These are phyloP conservation scores for Dendrolimus kikuchii DNA, from an alignment of 1,140 invertebrate genomes.

Conservation along the genomic window DNA sequence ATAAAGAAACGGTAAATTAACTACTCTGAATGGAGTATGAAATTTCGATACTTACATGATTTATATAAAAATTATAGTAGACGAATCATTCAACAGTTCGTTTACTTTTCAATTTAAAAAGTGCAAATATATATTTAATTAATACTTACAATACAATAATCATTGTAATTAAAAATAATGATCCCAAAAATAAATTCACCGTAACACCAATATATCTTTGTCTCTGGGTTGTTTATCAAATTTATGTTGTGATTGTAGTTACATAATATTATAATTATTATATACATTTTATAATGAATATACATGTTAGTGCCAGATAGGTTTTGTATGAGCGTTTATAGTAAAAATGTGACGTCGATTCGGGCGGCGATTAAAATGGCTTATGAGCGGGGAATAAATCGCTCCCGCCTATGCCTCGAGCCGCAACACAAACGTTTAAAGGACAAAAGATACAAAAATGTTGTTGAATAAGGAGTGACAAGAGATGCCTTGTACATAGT, in stretches of 20 bases:
- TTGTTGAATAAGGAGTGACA: conserved; percentile 29
- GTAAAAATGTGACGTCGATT: conserved; percentile 22
- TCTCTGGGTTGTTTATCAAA: conserved; percentile 66
- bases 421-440: no score
- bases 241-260: conserved; percentile 70
- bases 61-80: no score
- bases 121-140: conserved; percentile 36
- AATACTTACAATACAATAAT: conserved; percentile 34
- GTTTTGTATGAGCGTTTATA: conserved; percentile 64
- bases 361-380: not conserved
- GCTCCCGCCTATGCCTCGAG: not conserved
- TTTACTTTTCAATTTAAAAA: conserved; percentile 15
- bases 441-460: not conserved
- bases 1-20: no score
- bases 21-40: no score
- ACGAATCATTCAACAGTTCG: not conserved
- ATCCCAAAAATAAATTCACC: conserved; percentile 16
- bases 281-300: conserved; percentile 70
- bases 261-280: conserved; percentile 44
- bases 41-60: no score
- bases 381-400: not conserved
- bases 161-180: conserved; percentile 13
- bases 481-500: conserved; percentile 67
- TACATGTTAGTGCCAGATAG: conserved; percentile 70
- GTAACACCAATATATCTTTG: conserved; percentile 52